phyloP scores from a whole-genome alignment of 2,888 invertebrate genomes.

The Agrochola litura region DNA sequence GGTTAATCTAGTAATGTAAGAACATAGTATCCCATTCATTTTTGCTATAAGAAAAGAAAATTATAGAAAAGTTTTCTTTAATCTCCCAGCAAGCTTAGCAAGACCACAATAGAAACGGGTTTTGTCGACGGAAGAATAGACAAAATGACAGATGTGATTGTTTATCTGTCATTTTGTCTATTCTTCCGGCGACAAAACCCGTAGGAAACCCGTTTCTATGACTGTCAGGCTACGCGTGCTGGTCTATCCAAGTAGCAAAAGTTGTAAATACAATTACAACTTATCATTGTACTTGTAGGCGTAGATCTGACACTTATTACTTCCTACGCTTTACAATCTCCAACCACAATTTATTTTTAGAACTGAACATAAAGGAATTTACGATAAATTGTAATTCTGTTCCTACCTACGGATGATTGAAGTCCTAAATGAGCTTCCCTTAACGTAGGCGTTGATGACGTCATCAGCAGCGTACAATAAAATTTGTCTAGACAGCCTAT shows the following conservation, averaged over 20 bases:
- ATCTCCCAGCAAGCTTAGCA: not conserved
- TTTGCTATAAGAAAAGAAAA: not conserved
- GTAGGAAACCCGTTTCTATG: too few species aligned
- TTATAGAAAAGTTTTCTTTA: not conserved
- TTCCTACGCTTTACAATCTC: conserved; percentile 16
- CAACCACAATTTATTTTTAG: not conserved
- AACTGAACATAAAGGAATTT: conserved; percentile 13
- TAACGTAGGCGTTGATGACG: conserved; percentile 73
- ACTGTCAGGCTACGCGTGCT: too few species aligned
- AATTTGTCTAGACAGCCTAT: conserved; percentile 81
- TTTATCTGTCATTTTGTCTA: too few species aligned
- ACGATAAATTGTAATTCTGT: conserved; percentile 3
- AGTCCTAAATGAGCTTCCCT: conserved; percentile 29
- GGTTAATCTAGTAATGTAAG: not conserved
- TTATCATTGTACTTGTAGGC: conserved; percentile 4
- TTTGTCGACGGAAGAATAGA: too few species aligned
- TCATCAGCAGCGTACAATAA: conserved; percentile 69
- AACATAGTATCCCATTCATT: conserved; percentile 5
- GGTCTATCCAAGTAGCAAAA: not conserved
- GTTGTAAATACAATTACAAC: conserved; percentile 18
- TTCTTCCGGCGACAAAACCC: too few species aligned
- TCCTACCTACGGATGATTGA: conserved; percentile 31
- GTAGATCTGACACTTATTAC: not conserved
- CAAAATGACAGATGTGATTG: too few species aligned
- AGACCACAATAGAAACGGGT: too few species aligned